A percentile compares a stretch with the other conserved stretches of the same genome.
Conservation (phyloP, 2,888 invertebrate species). For the Meteorus cinctellus region DNA sequence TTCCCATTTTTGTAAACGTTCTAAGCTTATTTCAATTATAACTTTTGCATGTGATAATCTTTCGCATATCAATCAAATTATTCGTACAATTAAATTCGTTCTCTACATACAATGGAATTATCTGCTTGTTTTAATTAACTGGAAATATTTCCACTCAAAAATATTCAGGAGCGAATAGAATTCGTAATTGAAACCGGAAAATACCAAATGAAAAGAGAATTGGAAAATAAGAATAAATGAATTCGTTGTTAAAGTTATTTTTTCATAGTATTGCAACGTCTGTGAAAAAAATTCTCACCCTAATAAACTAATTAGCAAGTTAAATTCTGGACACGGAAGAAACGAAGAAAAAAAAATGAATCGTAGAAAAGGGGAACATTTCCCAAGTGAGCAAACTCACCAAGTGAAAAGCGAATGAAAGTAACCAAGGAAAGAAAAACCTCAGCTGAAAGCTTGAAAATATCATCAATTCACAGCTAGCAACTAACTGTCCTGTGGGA, state of each 20-base stretch:
- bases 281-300: neutral
- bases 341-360: neutral
- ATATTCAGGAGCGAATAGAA: neutral
- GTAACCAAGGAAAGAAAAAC: neutral
- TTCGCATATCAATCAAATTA: neutral
- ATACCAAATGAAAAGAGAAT: neutral
- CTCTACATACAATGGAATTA: neutral
- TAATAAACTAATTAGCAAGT: neutral
- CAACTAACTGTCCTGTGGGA: slow-evolving; percentile 21
- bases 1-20: neutral
- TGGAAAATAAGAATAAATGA: neutral
- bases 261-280: too few relatives aligned
- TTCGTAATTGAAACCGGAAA: neutral
- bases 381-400: slow-evolving; percentile 12
- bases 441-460: slow-evolving; percentile 15
- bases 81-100: neutral
- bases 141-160: neutral
- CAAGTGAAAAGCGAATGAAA: slow-evolving; percentile 11
- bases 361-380: neutral
- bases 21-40: neutral
- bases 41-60: neutral
- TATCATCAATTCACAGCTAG: slow-evolving; percentile 24
- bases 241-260: neutral
- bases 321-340: neutral
- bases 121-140: neutral